A percentile compares a stretch with the other conserved stretches of the same genome.
Conservation (phyloP, 2,888 invertebrate genomes). For the Allacma fusca region DNA sequence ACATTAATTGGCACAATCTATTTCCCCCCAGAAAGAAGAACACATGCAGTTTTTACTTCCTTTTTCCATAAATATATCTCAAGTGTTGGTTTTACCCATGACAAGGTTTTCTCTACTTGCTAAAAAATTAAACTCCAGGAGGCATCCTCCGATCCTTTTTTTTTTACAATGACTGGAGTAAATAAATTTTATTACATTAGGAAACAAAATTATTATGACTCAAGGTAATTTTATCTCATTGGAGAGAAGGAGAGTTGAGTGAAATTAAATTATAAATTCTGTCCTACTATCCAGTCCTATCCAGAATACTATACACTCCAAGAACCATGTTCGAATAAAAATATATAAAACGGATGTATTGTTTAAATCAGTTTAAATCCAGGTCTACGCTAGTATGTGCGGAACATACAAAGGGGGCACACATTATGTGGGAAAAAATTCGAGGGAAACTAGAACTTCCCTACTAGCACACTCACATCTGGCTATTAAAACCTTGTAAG, state of each 20-base stretch:
- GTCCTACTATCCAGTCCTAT: too few species aligned
- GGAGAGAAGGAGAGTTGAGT: background rate
- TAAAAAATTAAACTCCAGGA: background rate
- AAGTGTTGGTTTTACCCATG: background rate
- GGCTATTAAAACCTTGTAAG: too few species aligned
- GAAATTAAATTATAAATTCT: background rate
- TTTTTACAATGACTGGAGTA: too few species aligned
- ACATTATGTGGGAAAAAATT: background rate
- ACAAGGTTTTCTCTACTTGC: background rate
- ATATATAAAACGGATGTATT: background rate
- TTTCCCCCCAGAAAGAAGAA: background rate
- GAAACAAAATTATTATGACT: too few species aligned
- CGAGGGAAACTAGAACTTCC: conserved; percentile 2
- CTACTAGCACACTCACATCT: background rate
- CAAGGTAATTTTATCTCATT: too few species aligned
- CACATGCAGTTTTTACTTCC: background rate
- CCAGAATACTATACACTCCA: background rate
- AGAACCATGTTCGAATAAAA: background rate
- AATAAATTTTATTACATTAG: too few species aligned
- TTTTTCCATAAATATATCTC: background rate
- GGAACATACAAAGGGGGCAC: background rate
- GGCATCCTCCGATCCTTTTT: too few species aligned
- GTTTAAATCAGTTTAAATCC: background rate
- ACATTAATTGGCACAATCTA: background rate
- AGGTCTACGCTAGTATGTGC: background rate